Base-by-base conservation (phyloP, 2,888 invertebrate species). In the Drosophila greeni region DNA sequence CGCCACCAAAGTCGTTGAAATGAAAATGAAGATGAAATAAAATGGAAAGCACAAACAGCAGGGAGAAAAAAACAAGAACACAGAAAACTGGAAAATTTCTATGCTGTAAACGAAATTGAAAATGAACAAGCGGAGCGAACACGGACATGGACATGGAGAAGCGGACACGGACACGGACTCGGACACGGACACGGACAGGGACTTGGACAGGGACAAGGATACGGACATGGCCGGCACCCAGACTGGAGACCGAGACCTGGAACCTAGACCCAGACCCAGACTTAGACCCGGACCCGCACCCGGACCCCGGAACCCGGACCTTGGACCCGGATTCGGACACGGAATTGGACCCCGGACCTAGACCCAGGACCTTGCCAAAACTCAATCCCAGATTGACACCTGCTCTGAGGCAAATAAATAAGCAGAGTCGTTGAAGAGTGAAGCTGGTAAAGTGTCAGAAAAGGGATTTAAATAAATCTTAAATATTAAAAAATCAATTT, bases 21-120 rank as follows among this genome's bases (percentile, higher is more conserved):
- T 58, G 58, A 72, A 74, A 73, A 76, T 70, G 58, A 76, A 73
- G 62, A 76, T 70, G 75, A 75, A 72, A 66, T 70, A 73, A 72
- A 72, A 73, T 73, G 66, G 58, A 70, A 73, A 70, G 60, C 36
- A 42, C 53, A 60, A 40, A 68, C 45, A 45, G 26, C 5, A 29
- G 33, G 26, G 8, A 29, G 33, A 4, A 24, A 8, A 37, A 31
- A 36, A 26, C n/a, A 34, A 16, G 31, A 3, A 18, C 37, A 43
- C 39, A 3, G 14, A 49, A 59, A 57, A 54, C 49, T 42, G 23
- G 43, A 68, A 70, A 70, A 49, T 47, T 53, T 54, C 54, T 53
- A 70, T 65, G 54, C 54, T 55, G 67, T 66, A 67, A 72, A 72
- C 64, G 52, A 52, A 73, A 73, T 59, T 73, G 60, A 75, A 74